Evolutionary conservation across 2,113 vertebrate genomes (phyloP).

Genomic region (Thamnaconus septentrionalis): DNA sequence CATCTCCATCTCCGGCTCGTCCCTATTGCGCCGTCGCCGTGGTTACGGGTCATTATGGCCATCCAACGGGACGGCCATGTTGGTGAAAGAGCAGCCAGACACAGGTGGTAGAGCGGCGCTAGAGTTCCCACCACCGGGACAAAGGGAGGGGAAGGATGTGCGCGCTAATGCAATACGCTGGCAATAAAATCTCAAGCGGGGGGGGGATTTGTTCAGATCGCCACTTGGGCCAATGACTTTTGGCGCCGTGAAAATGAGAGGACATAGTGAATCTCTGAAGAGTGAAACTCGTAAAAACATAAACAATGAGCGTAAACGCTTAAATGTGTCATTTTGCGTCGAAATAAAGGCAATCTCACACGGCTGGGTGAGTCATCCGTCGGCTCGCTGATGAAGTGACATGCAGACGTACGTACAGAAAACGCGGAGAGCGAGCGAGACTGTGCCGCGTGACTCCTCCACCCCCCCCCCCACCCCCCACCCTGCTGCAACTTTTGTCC

Average conservation of each 20-base stretch:
- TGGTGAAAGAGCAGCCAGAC: slow-evolving; percentile 48
- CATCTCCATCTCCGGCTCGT: slow-evolving; percentile 7
- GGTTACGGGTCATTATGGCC: slow-evolving; percentile 55
- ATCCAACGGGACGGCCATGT: slow-evolving; percentile 66
- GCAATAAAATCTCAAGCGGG: not conserved
- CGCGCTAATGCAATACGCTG: not conserved
- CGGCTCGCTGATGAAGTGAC: slow-evolving; percentile 1
- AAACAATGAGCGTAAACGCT: no score
- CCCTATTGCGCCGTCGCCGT: slow-evolving; percentile 50
- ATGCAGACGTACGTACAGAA: not conserved
- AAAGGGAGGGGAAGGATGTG: slow-evolving; percentile 1
- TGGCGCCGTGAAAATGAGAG: no score
- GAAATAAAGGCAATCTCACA: not conserved
- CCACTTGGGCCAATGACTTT: no score
- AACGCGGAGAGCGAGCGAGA: slow-evolving; percentile 25
- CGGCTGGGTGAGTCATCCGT: not conserved
- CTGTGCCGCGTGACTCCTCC: slow-evolving; percentile 37
- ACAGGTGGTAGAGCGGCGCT: slow-evolving; percentile 65
- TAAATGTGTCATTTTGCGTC: no score
- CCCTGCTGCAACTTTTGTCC: slow-evolving; percentile 54
- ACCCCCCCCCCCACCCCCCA: slow-evolving; percentile 40
- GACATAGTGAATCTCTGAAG: no score
- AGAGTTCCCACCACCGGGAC: slow-evolving; percentile 39
- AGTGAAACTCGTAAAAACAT: no score
- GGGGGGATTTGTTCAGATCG: no score